phyloP scores from a whole-genome alignment of 2,797 vertebrate genomes.

The Sebastes nivosus region DNA sequence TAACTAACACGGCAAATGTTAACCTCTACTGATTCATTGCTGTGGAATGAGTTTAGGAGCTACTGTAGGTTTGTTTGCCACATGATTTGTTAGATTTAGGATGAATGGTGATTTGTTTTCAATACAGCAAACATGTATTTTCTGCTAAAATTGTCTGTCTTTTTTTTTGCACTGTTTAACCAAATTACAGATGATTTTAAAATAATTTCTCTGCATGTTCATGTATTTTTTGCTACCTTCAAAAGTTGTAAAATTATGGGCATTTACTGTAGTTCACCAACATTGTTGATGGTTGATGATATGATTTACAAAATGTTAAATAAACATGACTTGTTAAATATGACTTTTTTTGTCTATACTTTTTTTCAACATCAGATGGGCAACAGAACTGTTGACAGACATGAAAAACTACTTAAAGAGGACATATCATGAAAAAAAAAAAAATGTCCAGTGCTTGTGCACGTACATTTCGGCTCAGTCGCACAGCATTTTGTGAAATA shows the following conservation, averaged over 20 bases:
- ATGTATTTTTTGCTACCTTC: neutral
- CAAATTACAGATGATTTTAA: neutral
- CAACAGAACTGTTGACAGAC: neutral
- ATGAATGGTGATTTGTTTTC: neutral
- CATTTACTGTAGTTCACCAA: neutral
- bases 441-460: neutral
- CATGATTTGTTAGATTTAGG: neutral
- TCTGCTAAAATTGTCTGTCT: neutral
- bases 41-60: neutral
- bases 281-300: neutral
- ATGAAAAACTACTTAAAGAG: neutral
- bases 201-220: neutral
- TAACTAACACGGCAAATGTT: neutral
- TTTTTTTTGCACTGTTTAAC: neutral
- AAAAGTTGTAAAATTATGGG: neutral
- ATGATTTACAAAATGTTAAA: neutral
- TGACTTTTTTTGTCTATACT: neutral
- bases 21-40: neutral
- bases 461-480: neutral
- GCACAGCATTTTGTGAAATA: no score
- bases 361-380: neutral
- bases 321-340: neutral
- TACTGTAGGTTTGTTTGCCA: neutral
- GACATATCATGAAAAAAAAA: neutral
- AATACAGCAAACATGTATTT: neutral